Evolutionary conservation across 2,888 invertebrate species (phyloP).

Genomic region (Busseola fusca): DNA sequence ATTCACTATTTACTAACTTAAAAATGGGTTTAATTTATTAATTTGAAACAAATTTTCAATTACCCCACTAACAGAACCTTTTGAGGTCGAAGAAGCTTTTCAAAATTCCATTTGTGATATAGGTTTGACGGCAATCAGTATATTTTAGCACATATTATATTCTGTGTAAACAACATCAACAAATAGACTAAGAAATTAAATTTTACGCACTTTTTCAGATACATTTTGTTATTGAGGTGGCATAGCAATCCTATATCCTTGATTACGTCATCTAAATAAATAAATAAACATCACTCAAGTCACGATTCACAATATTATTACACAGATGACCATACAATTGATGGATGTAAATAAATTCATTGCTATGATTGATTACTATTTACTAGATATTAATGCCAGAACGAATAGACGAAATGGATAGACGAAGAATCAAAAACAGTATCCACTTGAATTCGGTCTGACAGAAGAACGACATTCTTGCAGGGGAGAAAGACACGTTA

Average conservation of each 20-base stretch:
- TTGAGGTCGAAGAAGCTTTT: no score
- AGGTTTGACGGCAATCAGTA: neutral
- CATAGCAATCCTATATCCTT: neutral
- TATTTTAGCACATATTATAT: neutral
- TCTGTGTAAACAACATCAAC: neutral
- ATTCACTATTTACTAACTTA: neutral
- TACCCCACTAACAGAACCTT: neutral
- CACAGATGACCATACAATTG: constrained; percentile 38
- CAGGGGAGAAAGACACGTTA: neutral
- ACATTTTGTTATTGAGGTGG: neutral
- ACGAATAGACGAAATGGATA: neutral
- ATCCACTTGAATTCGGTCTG: no score
- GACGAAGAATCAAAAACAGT: neutral
- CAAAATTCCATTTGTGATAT: constrained; percentile 6
- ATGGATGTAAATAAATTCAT: neutral
- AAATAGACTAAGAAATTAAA: neutral
- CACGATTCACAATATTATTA: constrained; percentile 27
- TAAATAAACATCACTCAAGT: constrained; percentile 12
- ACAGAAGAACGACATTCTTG: neutral
- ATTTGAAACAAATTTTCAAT: neutral
- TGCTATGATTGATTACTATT: constrained; percentile 14
- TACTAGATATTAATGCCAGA: neutral
- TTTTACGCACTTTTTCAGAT: neutral
- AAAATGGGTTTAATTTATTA: neutral
- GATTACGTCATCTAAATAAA: neutral